These are phyloP conservation scores for Plumapathes pennacea DNA, from an alignment of 92 coral and sea anemone genomes.

Conservation along the genomic window DNA sequence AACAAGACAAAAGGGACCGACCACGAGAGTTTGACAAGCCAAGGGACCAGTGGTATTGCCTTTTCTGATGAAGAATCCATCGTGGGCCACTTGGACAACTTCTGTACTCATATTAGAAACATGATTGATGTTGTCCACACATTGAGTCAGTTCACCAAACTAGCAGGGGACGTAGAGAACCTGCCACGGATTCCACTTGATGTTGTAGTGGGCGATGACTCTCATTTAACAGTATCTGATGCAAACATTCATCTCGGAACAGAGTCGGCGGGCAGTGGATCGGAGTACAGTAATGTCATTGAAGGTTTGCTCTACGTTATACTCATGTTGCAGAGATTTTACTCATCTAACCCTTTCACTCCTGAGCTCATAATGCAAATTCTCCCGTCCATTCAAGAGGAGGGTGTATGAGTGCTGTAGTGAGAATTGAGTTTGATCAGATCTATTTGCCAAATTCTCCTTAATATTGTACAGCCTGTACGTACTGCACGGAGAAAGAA, in stretches of 20 bases:
- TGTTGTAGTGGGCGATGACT: slow-evolving; percentile 42
- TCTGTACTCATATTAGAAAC: slow-evolving; percentile 88
- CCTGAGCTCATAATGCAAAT: too few relatives aligned
- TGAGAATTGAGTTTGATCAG: too few relatives aligned
- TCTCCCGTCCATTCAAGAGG: too few relatives aligned
- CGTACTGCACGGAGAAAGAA: too few relatives aligned
- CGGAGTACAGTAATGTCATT: slow-evolving; percentile 50
- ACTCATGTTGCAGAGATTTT: neutral
- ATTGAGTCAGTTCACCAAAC: slow-evolving; percentile 79
- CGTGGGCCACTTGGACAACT: slow-evolving; percentile 71
- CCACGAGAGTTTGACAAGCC: slow-evolving; percentile 82
- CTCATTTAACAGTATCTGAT: slow-evolving; percentile 24
- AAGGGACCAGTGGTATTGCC: slow-evolving; percentile 78
- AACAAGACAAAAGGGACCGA: slow-evolving; percentile 63
- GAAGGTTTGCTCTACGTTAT: slow-evolving; percentile 33
- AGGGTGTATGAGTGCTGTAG: too few relatives aligned
- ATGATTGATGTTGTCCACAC: slow-evolving; percentile 97
- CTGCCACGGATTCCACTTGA: slow-evolving; percentile 75
- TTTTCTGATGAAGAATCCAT: slow-evolving; percentile 95
- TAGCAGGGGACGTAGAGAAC: slow-evolving; percentile 64
- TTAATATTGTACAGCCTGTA: too few relatives aligned
- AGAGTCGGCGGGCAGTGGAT: slow-evolving; percentile 51
- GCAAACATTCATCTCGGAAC: slow-evolving; percentile 9
- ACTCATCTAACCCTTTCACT: neutral
- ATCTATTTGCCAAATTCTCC: too few relatives aligned